phyloP scores from a whole-genome alignment of 1,140 invertebrate genomes.

The Mya arenaria region DNA sequence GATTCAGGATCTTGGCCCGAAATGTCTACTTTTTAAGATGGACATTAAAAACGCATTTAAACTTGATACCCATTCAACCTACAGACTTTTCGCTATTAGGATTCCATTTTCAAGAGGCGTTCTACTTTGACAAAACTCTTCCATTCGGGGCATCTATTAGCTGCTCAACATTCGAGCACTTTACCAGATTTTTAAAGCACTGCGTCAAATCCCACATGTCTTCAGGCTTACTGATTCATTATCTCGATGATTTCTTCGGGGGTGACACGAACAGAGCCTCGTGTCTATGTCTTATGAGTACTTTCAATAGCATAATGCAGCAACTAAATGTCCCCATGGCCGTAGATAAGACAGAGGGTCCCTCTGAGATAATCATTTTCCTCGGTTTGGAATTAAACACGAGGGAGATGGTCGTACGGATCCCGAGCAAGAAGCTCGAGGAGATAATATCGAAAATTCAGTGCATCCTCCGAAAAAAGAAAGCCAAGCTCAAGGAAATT shows the following conservation, averaged over 20 bases:
- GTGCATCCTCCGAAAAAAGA: too few relatives aligned
- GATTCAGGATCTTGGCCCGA: conserved; percentile 4
- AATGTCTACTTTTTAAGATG: conserved; percentile 31
- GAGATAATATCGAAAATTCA: too few relatives aligned
- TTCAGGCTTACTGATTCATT: conserved; percentile 8
- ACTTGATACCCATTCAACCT: conserved; percentile 7
- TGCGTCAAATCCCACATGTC: not conserved
- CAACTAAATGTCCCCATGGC: conserved; percentile 27
- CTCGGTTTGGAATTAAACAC: not conserved
- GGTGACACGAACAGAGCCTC: not conserved
- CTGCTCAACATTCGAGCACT: conserved; percentile 31
- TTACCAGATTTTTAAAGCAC: conserved; percentile 22
- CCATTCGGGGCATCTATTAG: conserved; percentile 41
- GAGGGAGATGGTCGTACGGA: not conserved
- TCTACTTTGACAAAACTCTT: conserved; percentile 43
- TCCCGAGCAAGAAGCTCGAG: not conserved
- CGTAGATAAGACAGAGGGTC: conserved; percentile 16
- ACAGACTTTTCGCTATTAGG: conserved; percentile 34
- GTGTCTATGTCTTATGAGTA: not conserved
- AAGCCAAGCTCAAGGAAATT: not conserved
- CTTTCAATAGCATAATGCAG: not conserved
- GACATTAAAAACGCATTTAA: conserved; percentile 46
- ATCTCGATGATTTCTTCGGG: conserved; percentile 27
- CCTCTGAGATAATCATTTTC: not conserved
- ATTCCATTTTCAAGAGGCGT: not conserved